Evolutionary conservation across 2,888 invertebrate species (phyloP).

Genomic region (Drosophila paucipuncta): DNA sequence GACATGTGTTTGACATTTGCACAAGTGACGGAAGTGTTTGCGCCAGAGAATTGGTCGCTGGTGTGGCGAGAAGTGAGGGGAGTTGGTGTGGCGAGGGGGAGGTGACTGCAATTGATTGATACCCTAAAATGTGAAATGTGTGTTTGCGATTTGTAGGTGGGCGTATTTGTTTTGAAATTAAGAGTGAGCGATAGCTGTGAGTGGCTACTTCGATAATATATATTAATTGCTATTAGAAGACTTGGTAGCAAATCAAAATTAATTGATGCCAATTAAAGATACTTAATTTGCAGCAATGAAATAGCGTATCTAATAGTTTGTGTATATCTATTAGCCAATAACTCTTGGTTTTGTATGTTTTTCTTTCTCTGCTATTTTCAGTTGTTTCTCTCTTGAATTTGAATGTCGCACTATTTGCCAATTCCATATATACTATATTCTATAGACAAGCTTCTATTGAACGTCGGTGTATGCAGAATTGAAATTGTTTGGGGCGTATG

Average conservation of each 20-base stretch:
- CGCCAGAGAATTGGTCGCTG: neutral
- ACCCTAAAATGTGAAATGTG: slow-evolving; percentile 38
- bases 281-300: neutral
- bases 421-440: neutral
- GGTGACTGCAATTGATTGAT: slow-evolving; percentile 62
- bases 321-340: neutral
- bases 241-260: neutral
- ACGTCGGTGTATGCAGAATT: slow-evolving; percentile 31
- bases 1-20: slow-evolving; percentile 78
- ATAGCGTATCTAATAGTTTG: neutral
- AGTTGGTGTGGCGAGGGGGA: neutral
- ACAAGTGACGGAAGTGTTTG: slow-evolving; percentile 6
- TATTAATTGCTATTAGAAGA: neutral
- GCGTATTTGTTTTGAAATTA: slow-evolving; percentile 5
- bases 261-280: neutral
- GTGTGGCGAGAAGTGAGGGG: neutral
- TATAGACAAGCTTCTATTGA: neutral
- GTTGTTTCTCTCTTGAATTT: neutral
- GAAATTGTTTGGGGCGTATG: slow-evolving; percentile 40
- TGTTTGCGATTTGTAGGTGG: neutral
- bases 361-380: neutral
- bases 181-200: neutral
- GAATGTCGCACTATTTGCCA: slow-evolving; percentile 26
- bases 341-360: neutral
- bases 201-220: neutral